phyloP scores from a whole-genome alignment of 2,797 vertebrate species.

The Leucoraja ocellata region DNA sequence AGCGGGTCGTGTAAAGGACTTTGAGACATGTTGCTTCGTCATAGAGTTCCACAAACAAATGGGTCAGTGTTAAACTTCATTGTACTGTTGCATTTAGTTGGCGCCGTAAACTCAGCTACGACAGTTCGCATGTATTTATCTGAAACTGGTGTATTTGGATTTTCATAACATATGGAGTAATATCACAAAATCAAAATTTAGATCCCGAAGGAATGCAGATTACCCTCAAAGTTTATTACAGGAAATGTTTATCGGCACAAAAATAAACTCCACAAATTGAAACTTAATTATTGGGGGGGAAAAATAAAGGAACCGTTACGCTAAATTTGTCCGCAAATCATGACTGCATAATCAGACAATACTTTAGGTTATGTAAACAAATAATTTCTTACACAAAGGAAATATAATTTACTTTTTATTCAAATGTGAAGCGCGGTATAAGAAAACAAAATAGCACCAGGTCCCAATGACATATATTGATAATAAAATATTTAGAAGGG shows the following conservation, averaged over 20 bases:
- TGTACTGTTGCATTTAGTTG: not conserved
- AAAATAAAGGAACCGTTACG: conserved; percentile 64
- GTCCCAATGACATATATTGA: not conserved
- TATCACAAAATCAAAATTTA: conserved; percentile 19
- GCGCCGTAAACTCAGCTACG: not conserved
- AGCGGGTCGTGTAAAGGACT: not conserved
- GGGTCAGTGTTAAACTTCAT: not conserved
- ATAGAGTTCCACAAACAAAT: too few species aligned
- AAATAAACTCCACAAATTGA: conserved; percentile 67
- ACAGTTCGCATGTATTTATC: not conserved
- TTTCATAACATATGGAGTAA: not conserved
- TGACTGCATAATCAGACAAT: not conserved
- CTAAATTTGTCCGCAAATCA: conserved; percentile 53
- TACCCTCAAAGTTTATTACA: not conserved
- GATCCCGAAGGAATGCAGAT: not conserved
- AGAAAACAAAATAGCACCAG: not conserved
- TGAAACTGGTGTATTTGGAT: not conserved
- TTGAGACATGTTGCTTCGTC: too few species aligned
- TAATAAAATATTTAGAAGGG: too few species aligned
- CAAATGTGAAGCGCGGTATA: not conserved
- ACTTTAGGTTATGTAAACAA: not conserved
- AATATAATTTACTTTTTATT: not conserved
- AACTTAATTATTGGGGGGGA: conserved; percentile 64
- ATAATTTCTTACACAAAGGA: not conserved
- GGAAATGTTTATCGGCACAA: conserved; percentile 52